Percentiles rank a stretch among this genome's conserved stretches.
Conservation (phyloP, 2,888 invertebrate genomes). For the Copidosoma aretas region DNA sequence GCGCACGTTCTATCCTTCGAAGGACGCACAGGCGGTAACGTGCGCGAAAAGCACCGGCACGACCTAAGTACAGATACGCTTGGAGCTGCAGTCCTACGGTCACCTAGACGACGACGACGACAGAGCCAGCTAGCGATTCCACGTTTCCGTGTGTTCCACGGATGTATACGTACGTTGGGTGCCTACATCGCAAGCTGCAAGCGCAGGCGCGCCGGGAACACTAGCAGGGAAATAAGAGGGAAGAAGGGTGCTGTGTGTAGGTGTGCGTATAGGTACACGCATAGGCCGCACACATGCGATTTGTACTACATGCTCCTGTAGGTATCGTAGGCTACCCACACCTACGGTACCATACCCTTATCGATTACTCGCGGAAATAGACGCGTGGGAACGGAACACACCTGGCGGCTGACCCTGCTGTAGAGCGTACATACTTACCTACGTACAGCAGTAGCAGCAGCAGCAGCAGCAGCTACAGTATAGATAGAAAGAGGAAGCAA, state of each 20-base stretch:
- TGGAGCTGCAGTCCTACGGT: neutral
- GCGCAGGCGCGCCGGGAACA: neutral
- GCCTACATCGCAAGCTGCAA: neutral
- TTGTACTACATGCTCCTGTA: neutral
- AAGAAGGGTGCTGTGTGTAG: neutral
- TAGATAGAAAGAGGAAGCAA: neutral
- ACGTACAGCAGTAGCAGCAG: no score
- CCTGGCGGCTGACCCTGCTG: conserved; percentile 44
- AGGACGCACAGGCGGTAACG: no score
- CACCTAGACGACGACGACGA: conserved; percentile 23
- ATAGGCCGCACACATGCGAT: neutral
- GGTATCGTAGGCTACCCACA: neutral
- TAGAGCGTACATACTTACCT: no score
- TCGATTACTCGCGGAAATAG: conserved; percentile 60
- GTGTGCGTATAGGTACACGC: neutral
- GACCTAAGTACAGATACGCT: no score
- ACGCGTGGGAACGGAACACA: conserved; percentile 56
- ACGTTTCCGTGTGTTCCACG: neutral
- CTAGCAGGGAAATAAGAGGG: neutral
- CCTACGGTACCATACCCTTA: conserved; percentile 39
- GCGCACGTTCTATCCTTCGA: no score
- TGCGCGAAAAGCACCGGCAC: no score
- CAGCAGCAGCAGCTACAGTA: neutral
- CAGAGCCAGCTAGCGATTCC: neutral
- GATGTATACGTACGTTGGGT: no score